These are phyloP conservation scores for Episyrphus balteatus DNA, from an alignment of 1,140 invertebrate genomes.

Conservation along the genomic window DNA sequence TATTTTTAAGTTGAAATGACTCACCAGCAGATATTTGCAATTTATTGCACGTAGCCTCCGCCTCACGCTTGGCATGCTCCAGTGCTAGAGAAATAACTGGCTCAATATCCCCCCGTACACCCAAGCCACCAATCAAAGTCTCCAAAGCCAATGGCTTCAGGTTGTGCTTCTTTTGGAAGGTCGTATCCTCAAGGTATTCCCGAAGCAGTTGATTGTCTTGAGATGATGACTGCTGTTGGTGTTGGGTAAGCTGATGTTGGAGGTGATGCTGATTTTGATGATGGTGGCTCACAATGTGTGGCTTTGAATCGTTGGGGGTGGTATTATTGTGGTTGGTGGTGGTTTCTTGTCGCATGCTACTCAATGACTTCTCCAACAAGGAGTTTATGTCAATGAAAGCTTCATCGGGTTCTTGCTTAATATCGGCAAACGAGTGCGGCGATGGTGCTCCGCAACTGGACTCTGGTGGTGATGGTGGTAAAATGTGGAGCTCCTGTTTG, in stretches of 20 bases:
- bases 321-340: conserved; percentile 3
- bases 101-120: conserved; percentile 57
- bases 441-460: conserved; percentile 35
- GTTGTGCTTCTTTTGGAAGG: conserved; percentile 71
- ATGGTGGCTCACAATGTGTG: not conserved
- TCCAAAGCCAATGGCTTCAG: conserved; percentile 59
- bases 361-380: conserved; percentile 20
- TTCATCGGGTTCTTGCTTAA: conserved; percentile 18
- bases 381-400: conserved; percentile 30
- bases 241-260: not conserved
- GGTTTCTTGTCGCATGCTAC: conserved; percentile 11
- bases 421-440: conserved; percentile 19
- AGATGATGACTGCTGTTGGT: conserved; percentile 2
- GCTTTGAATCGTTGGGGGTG: not conserved
- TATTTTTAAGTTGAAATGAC: conserved; percentile 13
- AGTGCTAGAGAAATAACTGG: conserved; percentile 74
- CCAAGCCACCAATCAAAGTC: conserved; percentile 40
- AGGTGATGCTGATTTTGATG: not conserved
- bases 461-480: conserved; percentile 35
- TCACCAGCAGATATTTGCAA: conserved; percentile 79
- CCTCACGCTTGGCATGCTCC: conserved; percentile 73
- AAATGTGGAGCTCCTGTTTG: conserved; percentile 32
- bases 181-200: conserved; percentile 68
- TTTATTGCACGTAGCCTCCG: conserved; percentile 69
- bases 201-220: conserved; percentile 66